Evolutionary conservation across 2,113 vertebrate genomes (phyloP).

Genomic region (Oryzias melastigma): DNA sequence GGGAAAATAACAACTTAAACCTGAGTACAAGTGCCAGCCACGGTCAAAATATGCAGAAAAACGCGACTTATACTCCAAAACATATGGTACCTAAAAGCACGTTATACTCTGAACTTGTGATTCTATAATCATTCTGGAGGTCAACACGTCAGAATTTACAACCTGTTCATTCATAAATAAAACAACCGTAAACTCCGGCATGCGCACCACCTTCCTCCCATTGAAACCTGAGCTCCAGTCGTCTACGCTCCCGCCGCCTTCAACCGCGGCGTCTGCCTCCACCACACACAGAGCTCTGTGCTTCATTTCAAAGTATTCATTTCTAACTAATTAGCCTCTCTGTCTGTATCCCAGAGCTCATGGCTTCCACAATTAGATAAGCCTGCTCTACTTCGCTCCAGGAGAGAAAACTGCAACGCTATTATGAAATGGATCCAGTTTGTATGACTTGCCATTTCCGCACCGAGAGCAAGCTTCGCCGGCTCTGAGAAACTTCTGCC

Average conservation of each 20-base stretch:
- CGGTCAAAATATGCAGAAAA: too few species aligned
- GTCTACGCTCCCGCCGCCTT: constrained; percentile 14
- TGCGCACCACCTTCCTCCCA: constrained; percentile 14
- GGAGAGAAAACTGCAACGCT: constrained; percentile 40
- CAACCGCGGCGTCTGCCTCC: constrained; percentile 38
- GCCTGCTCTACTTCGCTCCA: constrained; percentile 56
- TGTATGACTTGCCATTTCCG: constrained; percentile 51
- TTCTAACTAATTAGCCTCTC: constrained; percentile 71
- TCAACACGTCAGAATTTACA: not conserved
- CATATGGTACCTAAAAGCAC: too few species aligned
- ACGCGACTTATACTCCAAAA: too few species aligned
- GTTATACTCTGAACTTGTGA: too few species aligned
- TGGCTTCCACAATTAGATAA: constrained; percentile 71
- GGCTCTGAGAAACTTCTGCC: constrained; percentile 40
- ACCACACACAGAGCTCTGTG: constrained; percentile 61
- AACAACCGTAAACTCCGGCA: constrained; percentile 10
- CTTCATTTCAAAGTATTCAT: constrained; percentile 72
- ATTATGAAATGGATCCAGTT: constrained; percentile 67
- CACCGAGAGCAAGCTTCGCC: constrained; percentile 22
- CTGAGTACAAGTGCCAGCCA: too few species aligned
- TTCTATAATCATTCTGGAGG: too few species aligned
- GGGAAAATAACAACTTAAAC: too few species aligned
- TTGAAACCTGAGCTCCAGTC: constrained; percentile 26
- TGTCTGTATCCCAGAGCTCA: constrained; percentile 59
- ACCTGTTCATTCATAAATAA: constrained; percentile 34